A percentile compares a stretch with the other conserved stretches of the same genome.
phyloP scores from a whole-genome alignment of 2,888 invertebrate species.

The Chrysolina oricalcia region DNA sequence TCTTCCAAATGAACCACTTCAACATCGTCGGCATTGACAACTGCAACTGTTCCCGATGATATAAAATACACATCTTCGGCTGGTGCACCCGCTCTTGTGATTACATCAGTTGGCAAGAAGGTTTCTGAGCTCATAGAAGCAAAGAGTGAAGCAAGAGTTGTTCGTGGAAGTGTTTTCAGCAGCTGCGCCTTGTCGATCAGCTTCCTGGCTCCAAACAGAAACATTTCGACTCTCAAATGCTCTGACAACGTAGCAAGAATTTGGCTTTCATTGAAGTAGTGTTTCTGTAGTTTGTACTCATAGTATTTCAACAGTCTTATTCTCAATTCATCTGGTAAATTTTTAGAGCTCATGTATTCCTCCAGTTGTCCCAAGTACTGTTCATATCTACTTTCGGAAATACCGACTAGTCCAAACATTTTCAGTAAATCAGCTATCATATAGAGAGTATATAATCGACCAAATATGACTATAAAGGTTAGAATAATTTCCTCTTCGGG shows the following conservation, averaged over 20 bases:
- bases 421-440: constrained; percentile 59
- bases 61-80: constrained; percentile 74
- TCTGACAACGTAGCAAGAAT: constrained; percentile 64
- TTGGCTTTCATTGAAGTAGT: constrained; percentile 73
- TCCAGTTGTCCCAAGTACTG: constrained; percentile 72
- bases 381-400: constrained; percentile 70
- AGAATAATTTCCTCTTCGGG: constrained; percentile 55
- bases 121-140: constrained; percentile 42
- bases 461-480: constrained; percentile 54
- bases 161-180: constrained; percentile 69
- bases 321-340: constrained; percentile 71
- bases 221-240: constrained; percentile 70
- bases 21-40: constrained; percentile 69
- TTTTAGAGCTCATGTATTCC: constrained; percentile 74
- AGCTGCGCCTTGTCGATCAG: constrained; percentile 72
- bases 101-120: constrained; percentile 65
- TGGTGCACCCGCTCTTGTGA: constrained; percentile 67
- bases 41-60: constrained; percentile 72
- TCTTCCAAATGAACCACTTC: constrained; percentile 75
- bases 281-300: constrained; percentile 73
- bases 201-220: constrained; percentile 70
- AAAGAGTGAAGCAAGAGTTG: constrained; percentile 63
- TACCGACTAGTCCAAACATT: constrained; percentile 60
- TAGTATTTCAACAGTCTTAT: constrained; percentile 73
- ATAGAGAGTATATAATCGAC: constrained; percentile 60